Base-by-base conservation (phyloP, 2,113 vertebrate species). In the Eidolon helvum region DNA sequence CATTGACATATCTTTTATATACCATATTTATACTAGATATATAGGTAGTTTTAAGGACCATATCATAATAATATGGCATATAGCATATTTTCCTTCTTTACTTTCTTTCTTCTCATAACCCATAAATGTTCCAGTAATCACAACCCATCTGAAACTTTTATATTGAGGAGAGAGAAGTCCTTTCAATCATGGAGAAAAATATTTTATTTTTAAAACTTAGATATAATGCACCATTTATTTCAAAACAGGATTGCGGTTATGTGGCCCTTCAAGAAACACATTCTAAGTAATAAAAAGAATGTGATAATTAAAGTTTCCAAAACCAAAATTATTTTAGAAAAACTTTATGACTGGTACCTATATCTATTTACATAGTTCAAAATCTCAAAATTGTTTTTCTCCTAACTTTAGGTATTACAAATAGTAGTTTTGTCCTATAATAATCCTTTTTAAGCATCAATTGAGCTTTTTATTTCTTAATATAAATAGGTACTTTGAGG, bases 81-180 rank as follows among this genome's bases (percentile, higher is more conserved):
- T 19, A n/a, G 12, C 65, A 53, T 59, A 65, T 97, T 96, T 97
- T 88, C 92, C 91, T 96, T 94, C 90, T 69, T 78, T 22, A 83
- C 4, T 7, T 86, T 80, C 57, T 59, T 91, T 97, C 91, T 91
- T 3, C 33, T 91, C 48, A 50, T 48, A n/a, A 48, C 9, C 96
- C 61, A 78, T 45, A 91, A 43, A 8, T 94, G 53, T 5, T 30
- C 57, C 66, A 90, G 35, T 61, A 93, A 78, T 0, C 0, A 40
- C 50, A 61, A 33, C 53, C 69, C 74, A 80, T 85, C 87, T 95
- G 69, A 96, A 61, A 50, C 48, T 95, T 78, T 1, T 24, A 45
- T 74, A 21, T 93, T n/a, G 57, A 77, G 2, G 8, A 85, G 26
- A 92, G 68, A 87, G 22, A 57, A 80, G 11, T 88, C 12, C 5